Base-by-base conservation (phyloP, 2,113 vertebrate genomes). In the Todiramphus chloris region DNA sequence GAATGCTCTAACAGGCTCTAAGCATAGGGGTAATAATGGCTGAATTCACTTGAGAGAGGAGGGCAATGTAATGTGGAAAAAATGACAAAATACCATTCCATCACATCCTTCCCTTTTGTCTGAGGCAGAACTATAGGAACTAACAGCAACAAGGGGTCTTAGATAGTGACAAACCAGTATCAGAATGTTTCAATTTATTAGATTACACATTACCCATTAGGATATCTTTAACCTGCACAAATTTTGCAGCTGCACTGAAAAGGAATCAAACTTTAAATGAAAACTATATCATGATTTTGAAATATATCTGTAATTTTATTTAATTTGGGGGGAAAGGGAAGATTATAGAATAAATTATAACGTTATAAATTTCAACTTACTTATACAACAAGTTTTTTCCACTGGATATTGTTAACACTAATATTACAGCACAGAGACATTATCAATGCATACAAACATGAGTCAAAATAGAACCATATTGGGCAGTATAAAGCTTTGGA, bases 381-480 rank as follows among this genome's bases (percentile, higher is more conserved):
- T 94, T 37, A 55, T 91, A 67, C 70, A 63, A 91, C 64, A 83
- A 86, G 55, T 92, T 94, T 95, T 94, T 96, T 95, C 89, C 43
- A 94, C 44, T 93, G 68, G 83, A 96, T 96, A 95, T 95, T 97
- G 96, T 51, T 94, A 94, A 94, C 68, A 91, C 66, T 96, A 94
- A 87, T 89, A 96, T 89, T 95, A 91, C 93, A 97, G 89, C 69
- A 90, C 79, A 95, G 88, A 72, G 46, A 35, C 63, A 75, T 97
- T 97, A 96, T 97, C 92, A 95, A 89, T 95, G 53, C 87, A 95
- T 75, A 95, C 44, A 96, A 97, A 96, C 88, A 94, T 89, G 60
- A 97, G 87, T 97, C 89, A 95, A 97, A 97, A 95, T 92, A 97
- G 96, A 97, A 92, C 88, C 83, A 96, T 96, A 94, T 83, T 96